Evolutionary conservation across 1,140 invertebrate species (phyloP).

Genomic region (Heliconius melpomene): DNA sequence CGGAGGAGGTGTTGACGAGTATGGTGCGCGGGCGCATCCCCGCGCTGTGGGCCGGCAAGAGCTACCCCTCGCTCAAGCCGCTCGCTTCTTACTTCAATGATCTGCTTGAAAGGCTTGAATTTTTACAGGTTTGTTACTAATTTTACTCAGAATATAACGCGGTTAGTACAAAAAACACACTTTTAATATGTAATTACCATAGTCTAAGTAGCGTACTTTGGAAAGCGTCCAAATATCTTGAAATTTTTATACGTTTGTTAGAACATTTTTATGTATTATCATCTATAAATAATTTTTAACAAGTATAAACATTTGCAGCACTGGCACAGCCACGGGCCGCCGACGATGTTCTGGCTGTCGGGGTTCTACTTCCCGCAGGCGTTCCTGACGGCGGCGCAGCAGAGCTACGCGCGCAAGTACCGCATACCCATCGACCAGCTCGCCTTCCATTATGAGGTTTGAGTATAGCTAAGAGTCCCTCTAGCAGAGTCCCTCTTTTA

Average conservation of each 20-base stretch:
- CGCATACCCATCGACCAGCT: conserved; percentile 95
- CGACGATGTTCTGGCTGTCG: conserved; percentile 93
- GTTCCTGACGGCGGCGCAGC: conserved; percentile 95
- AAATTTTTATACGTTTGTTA: too few species aligned
- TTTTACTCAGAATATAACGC: background rate
- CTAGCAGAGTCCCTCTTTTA: too few species aligned
- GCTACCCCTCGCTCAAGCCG: conserved; percentile 96
- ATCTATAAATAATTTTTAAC: too few species aligned
- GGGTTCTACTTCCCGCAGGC: conserved; percentile 98
- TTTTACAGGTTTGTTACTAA: conserved; percentile 84
- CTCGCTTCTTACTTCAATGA: conserved; percentile 95
- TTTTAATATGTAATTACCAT: too few species aligned
- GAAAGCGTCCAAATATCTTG: too few species aligned
- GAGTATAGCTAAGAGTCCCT: background rate
- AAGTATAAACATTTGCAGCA: conserved; percentile 74
- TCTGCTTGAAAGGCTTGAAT: conserved; percentile 90
- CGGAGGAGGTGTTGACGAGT: conserved; percentile 93
- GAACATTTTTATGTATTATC: too few species aligned
- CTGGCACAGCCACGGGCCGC: conserved; percentile 92
- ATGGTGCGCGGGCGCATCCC: conserved; percentile 93
- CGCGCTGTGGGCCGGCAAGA: conserved; percentile 89
- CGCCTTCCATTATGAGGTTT: conserved; percentile 90
- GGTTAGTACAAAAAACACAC: too few species aligned
- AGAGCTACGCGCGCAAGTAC: conserved; percentile 96
- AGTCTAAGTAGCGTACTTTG: too few species aligned